Base-by-base conservation (phyloP, 2,113 vertebrate genomes). In the Eptesicus fuscus region DNA sequence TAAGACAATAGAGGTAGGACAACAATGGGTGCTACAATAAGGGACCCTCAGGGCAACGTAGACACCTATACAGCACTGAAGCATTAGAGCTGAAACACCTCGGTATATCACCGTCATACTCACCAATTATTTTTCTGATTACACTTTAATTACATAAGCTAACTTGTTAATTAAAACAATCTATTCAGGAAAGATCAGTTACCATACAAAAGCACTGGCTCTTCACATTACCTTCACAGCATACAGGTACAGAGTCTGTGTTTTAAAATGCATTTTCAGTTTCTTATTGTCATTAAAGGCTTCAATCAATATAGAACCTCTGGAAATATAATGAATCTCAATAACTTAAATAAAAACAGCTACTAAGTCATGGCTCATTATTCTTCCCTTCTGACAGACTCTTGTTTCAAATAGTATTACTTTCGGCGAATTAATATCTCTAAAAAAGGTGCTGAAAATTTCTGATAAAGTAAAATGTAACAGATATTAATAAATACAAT, bases 321-420 rank as follows among this genome's bases (percentile, higher is more conserved):
- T 71, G 20, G 20, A 96, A 94, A 95, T 10, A 94, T 59, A 91
- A 74, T 59, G 3, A 90, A 35, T 49, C 40, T 59, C 70, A 70
- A 67, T 28, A 79, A 88, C 65, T 70, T 90, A 92, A 92, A 94
- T 83, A 91, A 95, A 94, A 83, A 85, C 67, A 82, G 61, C 32
- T 76, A 18, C 35, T 80, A 83, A 92, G 47, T 73, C 47, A 89
- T 17, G 49, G 67, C 30, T 86, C 74, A 86, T 23, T 94, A 70
- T 23, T 94, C 9, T 82, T 92, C 37, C 23, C 25, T 79, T 77
- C 82, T 76, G 76, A 92, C 6, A 35, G 20, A 37, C 35, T 93
- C 37, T 35, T 95, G 65, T n/a, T 93, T 93, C 70, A 87, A 82
- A 92, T 1, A 78, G 78, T 85, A 85, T 73, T 84, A 78, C 20